Base-by-base conservation (phyloP, 2,797 vertebrate species). In the Mallotus villosus region DNA sequence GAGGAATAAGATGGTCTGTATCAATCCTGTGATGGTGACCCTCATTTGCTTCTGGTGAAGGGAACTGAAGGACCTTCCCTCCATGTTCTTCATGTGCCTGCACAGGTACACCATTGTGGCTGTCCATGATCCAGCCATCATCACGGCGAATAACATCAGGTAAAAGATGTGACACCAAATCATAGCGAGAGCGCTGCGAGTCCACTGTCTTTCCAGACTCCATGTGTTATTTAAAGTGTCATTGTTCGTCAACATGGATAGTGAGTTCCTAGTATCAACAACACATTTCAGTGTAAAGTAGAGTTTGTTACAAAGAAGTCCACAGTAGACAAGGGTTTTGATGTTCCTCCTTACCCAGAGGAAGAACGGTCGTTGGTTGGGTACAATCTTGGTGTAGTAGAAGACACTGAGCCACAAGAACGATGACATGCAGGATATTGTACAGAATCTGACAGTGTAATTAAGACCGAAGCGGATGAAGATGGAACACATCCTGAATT, bases 331-430 rank as follows among this genome's bases (percentile, higher is more conserved):
- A 24, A 59, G 9, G 57, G 22, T 24, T 59, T 58, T 59, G n/a
- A 59, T 8, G 22, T 59, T 22, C 16, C 27, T 63, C 29, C 61
- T 63, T 7, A 63, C 19, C 27, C 61, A 63, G 29, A 63, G 29
- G 29, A 63, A 63, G 61, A 63, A 17, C 6, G 17, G 16, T 14
- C 25, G 5, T 27, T 21, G 29, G 19, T 32, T 63, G 5, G 61
- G 61, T 7, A 63, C 62, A 34, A 34, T 63, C 62, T 63, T 63
- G 62, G 29, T 34, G 29, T 21, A 37, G 19, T 37, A 63, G 27
- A 63, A 63, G 9, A 63, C 2, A 1, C 29, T 4, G 62, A 37
- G 62, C 62, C 62, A 63, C 19, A 21, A 8, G 19, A 9, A 63
- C 17, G 27, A 58, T 58, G 61, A 62, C 16, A 62, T 62, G 25